Percentiles rank a stretch among this genome's conserved stretches.
Evolutionary conservation across 1,140 invertebrate genomes (phyloP).

Genomic region (Venustaconcha ellipsiformis): DNA sequence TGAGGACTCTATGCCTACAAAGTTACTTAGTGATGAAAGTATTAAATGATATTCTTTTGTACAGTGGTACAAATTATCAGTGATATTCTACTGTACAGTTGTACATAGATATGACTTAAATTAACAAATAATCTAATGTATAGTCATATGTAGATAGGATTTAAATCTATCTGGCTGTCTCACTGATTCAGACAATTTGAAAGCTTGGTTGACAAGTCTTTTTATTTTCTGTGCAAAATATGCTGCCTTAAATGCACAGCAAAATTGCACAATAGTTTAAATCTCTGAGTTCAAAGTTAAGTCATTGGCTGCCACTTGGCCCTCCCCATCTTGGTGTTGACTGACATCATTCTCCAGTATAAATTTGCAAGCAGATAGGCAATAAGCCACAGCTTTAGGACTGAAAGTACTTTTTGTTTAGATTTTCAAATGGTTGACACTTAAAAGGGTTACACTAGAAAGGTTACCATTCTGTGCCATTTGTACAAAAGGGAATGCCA

Average conservation of each 20-base stretch:
- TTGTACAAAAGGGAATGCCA: constrained; percentile 58
- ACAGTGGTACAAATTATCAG: no score
- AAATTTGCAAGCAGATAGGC: constrained; percentile 20
- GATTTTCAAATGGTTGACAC: background rate
- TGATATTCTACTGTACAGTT: no score
- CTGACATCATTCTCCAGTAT: constrained; percentile 26
- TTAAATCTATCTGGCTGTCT: constrained; percentile 41
- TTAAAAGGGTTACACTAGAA: constrained; percentile 55
- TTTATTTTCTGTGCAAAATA: background rate
- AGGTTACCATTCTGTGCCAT: constrained; percentile 59
- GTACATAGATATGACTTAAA: no score
- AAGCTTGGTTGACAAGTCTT: constrained; percentile 12
- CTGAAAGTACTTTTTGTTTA: constrained; percentile 4
- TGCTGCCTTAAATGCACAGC: background rate
- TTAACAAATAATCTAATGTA: constrained; percentile 32
- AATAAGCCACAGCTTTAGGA: constrained; percentile 28
- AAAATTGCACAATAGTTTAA: constrained; percentile 14
- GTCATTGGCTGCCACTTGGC: constrained; percentile 40
- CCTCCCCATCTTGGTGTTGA: no score
- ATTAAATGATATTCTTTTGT: no score
- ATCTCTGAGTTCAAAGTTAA: constrained; percentile 23
- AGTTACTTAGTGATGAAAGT: no score
- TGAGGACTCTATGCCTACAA: no score
- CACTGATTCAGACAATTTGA: background rate
- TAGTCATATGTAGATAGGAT: constrained; percentile 29